A percentile compares a stretch with the other conserved stretches of the same genome.
These are phyloP conservation scores for Sacculina carcini DNA, from an alignment of 2,888 invertebrate genomes.

Conservation along the genomic window DNA sequence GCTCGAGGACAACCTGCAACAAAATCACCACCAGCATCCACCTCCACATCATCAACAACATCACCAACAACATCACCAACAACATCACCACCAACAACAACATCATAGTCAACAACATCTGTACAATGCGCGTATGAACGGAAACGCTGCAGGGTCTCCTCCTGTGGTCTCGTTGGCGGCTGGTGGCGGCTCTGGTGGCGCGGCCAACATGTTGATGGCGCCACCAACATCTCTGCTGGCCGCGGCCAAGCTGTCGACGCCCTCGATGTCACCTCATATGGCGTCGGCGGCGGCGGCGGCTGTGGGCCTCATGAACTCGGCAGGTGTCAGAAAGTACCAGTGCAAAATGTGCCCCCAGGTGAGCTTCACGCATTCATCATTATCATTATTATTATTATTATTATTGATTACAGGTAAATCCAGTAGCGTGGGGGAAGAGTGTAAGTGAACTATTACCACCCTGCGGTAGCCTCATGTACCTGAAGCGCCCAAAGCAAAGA, in stretches of 20 bases:
- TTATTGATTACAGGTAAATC: too few relatives aligned
- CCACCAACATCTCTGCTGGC: slow-evolving; percentile 12
- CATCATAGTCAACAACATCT: too few relatives aligned
- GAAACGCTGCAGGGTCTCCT: slow-evolving; percentile 15
- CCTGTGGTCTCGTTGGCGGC: slow-evolving; percentile 22
- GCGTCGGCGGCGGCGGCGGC: neutral
- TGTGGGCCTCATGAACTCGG: slow-evolving; percentile 7
- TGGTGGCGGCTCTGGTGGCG: slow-evolving; percentile 11
- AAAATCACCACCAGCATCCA: too few relatives aligned
- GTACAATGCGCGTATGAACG: neutral
- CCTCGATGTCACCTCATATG: too few relatives aligned
- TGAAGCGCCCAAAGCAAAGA: too few relatives aligned
- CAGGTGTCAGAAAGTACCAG: slow-evolving; percentile 12
- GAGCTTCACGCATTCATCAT: neutral
- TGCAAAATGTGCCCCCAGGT: slow-evolving; percentile 15
- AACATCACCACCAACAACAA: too few relatives aligned
- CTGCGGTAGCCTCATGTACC: too few relatives aligned
- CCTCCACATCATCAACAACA: too few relatives aligned
- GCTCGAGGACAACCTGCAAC: neutral
- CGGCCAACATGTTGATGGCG: slow-evolving; percentile 13
- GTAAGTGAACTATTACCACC: too few relatives aligned
- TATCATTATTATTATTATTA: too few relatives aligned
- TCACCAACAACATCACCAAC: too few relatives aligned
- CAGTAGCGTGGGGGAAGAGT: too few relatives aligned
- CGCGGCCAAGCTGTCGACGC: slow-evolving; percentile 13